Evolutionary conservation across 1,140 invertebrate genomes (phyloP), one percentile per base, ranked within the genome.

Genomic region (Meloidogyne chitwoodi): DNA sequence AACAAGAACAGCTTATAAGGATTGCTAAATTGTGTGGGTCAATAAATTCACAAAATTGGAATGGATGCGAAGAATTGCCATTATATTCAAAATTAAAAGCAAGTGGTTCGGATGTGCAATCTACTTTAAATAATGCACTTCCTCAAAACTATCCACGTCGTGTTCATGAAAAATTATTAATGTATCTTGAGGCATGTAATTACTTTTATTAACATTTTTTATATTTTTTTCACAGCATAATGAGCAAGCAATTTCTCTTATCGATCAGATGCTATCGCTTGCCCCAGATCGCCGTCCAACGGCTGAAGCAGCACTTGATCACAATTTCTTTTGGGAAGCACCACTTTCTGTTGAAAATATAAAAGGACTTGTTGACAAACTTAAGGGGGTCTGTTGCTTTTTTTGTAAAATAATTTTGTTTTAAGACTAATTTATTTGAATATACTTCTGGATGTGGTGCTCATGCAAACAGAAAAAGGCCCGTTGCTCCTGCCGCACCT

Each of bases 251-350:
- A 93, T 96, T 84, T 94, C 98, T 88, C 89, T 99, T 22, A 87
- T 99, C 0, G 96, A 99, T 84, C 95, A 94, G 87, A 88, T 99
- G 8, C 87, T 99, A 10, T 92, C 93, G 24, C 88, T 99, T 24
- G 94, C 98, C 89, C 96, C 96, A 0, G 91, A 91, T 0, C 95
- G 95, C 88, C 89, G 97, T 79, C 92, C 92, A 38, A 93, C 97
- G 88, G 92, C 94, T 0, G 95, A 98, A 85, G 92, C 92, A 1
- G 95, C 95, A 0, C 87, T 99, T 1, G 96, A 97, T 89, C 95
- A 98, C 83, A 94, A 97, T 85, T 98, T 98, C 88, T 99, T 98
- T 88, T 98, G 94, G 94, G 93, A 92, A 1, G 94, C 96, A 87
- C 96, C 96, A 34, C 93, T 95, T 92, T 94, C 95, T 0, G 62